Evolutionary conservation across 2,888 invertebrate species (phyloP), one percentile per base, ranked within the genome.

Genomic region (Molanna angustata): DNA sequence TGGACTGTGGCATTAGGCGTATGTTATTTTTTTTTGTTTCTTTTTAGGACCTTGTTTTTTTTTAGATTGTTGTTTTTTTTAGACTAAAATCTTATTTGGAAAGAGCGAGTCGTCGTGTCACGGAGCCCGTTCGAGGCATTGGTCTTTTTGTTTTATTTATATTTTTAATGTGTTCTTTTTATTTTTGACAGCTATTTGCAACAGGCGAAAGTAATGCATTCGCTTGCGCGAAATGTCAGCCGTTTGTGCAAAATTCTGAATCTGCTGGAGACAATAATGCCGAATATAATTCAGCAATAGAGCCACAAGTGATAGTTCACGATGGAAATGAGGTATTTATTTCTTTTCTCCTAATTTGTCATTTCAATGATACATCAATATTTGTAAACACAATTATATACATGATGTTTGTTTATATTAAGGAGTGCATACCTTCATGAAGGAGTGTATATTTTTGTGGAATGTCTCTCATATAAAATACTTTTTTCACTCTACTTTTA

Each of bases 221-320:
- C 55, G 74, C 76, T 31, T 77, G 76, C 61, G 73, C 73, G 61
- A 76, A 76, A 63, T 77, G 76, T 58, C 75, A 75, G 64, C 76
- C 76, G 0, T 65, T 76, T 56, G 74, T 76, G 46, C 76, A 76
- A n/a, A 75, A 76, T 63, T 67, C 75, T 43, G 66, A 74, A 43
- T 73, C 66, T 31, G 73, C 45, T 16, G 52, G 42, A 31, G 20
- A 21, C 13, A 32, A 44, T 14, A 18, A 13, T 7, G 18, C 35
- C 13, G 51, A 51, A 18, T 35, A 44, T 22, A 39, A 43, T 16
- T 45, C 49, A 2, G 37, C 44, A 11, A 32, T 42, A 14, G 54
- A 57, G 21, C 48, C 48, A 3, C 57, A 54, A n/a, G 31, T 54
- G n/a, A 16, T 42, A 19, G 45, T 53, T 6, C 16, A 32, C 7